Evolutionary conservation across 2,113 vertebrate genomes (phyloP), one percentile per base, ranked within the genome.

Genomic region (Balaeniceps rex): DNA sequence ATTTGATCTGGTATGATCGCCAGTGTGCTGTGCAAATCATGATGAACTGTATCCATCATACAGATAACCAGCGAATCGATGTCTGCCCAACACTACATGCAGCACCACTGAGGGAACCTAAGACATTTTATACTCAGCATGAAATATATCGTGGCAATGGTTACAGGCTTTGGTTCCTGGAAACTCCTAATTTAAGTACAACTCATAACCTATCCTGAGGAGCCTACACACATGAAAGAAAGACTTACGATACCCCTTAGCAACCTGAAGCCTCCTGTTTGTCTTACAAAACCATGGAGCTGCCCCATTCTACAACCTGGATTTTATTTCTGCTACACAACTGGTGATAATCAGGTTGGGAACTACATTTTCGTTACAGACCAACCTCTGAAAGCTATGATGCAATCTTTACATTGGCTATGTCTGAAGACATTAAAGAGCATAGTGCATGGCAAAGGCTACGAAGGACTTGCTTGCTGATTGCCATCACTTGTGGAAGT

Each of bases 41-140:
- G 40, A 60, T 21, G 14, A 58, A 26, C 11, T 38, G 8, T 26
- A 66, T 13, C 64, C 36, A 36, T 69, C 61, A 57, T 23, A 63
- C 17, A 34, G 44, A 38, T 26, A 60, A 47, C 4, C 36, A 80
- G 33, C 1, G 0, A 44, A 38, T 6, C 0, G 1, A 13, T 63
- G 16, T 51, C 46, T 47, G 36, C 14, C 38, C 26, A 49, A 34
- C 19, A 46, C 31, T 17, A 83, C 24, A 17, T 23, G 25, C 19
- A 68, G 42, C 47, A 42, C 26, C 66, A 40, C n/a, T 17, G 33
- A 40, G 31, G 47, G 31, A 94, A 58, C 38, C 5, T 17, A 33
- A 52, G 34, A 51, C 25, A 38, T 58, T 68, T 57, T 29, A 51
- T 33, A 83, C 23, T 51, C 34, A 34, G 28, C 36, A 44, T 19